Evolutionary conservation across 1,140 invertebrate genomes (phyloP).

Genomic region (Eciton burchellii): DNA sequence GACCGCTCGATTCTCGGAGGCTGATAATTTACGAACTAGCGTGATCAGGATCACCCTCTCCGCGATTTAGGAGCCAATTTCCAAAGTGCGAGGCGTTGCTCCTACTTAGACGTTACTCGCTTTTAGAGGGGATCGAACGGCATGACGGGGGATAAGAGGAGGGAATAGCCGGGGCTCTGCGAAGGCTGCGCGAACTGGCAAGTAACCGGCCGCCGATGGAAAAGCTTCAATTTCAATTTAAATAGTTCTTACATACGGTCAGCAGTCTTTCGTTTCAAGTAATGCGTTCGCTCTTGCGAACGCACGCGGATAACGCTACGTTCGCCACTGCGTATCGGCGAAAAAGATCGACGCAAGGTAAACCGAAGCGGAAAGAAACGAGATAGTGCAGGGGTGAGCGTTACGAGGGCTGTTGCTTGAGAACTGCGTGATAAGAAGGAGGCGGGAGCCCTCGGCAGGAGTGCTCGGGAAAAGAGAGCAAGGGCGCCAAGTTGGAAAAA

Average conservation of each 20-base stretch:
- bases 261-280: constrained; percentile 53
- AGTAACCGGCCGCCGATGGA: constrained; percentile 66
- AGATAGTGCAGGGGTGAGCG: not conserved
- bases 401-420: constrained; percentile 3
- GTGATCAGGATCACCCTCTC: constrained; percentile 73
- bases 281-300: constrained; percentile 35
- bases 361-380: not conserved
- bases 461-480: constrained; percentile 30
- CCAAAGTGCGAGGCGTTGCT: constrained; percentile 80
- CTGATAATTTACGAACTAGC: constrained; percentile 78
- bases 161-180: constrained; percentile 31
- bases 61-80: constrained; percentile 80
- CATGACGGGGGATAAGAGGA: constrained; percentile 63
- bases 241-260: constrained; percentile 72
- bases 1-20: constrained; percentile 60
- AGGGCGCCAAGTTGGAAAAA: constrained; percentile 52
- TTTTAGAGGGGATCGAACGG: constrained; percentile 74
- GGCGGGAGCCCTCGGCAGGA: constrained; percentile 6
- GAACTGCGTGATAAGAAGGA: constrained; percentile 48
- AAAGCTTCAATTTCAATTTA: constrained; percentile 79
- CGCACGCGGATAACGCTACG: not conserved
- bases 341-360: constrained; percentile 16
- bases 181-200: constrained; percentile 57
- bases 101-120: constrained; percentile 73
- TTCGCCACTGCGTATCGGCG: constrained; percentile 29